Percentiles rank a stretch among this genome's conserved stretches.
Evolutionary conservation across 2,888 invertebrate species (phyloP).

Genomic region (Lathronympha strigana): DNA sequence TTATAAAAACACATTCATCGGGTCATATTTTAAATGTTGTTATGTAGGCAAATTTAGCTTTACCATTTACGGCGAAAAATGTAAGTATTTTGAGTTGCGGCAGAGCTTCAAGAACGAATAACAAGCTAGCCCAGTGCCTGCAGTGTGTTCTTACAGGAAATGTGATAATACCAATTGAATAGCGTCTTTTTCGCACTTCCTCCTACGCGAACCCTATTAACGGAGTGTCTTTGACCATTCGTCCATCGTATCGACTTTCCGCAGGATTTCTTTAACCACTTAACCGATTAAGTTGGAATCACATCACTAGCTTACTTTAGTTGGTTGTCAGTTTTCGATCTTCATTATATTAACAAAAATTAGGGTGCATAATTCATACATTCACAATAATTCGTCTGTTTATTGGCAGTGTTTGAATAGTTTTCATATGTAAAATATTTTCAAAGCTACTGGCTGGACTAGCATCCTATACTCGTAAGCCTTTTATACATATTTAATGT

Average conservation of each 20-base stretch:
- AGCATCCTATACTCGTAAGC: too few species aligned
- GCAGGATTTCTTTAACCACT: conserved; percentile 40
- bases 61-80: background rate
- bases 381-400: too few species aligned
- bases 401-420: too few species aligned
- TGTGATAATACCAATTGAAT: conserved; percentile 37
- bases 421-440: too few species aligned
- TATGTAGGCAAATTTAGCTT: background rate
- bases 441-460: too few species aligned
- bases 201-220: conserved; percentile 39
- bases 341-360: too few species aligned
- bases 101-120: background rate
- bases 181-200: conserved; percentile 36
- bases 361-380: too few species aligned
- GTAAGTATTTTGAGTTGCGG: background rate
- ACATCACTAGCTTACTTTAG: conserved; percentile 28
- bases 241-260: conserved; percentile 39
- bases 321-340: background rate
- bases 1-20: background rate
- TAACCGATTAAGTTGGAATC: conserved; percentile 32
- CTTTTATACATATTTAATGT: too few species aligned
- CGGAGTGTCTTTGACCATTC: conserved; percentile 41
- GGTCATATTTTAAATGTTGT: background rate
- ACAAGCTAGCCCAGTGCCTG: conserved; percentile 17
- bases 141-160: conserved; percentile 31